Conservation (phyloP, 2,113 vertebrate species). For the Malaclemys terrapin region DNA sequence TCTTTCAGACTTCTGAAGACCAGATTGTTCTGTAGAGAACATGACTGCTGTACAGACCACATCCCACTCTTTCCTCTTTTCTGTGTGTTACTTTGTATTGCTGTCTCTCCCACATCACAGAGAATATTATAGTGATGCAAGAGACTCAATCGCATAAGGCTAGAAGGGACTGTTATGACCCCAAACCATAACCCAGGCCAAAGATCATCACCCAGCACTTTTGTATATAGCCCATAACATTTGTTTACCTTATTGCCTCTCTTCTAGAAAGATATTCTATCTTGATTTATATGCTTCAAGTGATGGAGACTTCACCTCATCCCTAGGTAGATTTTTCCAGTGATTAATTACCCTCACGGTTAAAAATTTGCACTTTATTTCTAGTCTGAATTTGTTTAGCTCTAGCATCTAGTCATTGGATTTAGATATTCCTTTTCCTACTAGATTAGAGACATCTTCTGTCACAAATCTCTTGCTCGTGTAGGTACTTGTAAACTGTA, state of each 20-base stretch:
- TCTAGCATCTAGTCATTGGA: not conserved
- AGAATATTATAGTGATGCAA: not conserved
- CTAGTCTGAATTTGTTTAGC: not conserved
- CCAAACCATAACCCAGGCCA: not conserved
- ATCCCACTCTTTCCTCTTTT: not conserved
- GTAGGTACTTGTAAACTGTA: not conserved
- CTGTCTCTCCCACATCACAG: not conserved
- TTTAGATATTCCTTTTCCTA: not conserved
- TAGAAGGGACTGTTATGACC: not conserved
- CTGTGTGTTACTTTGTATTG: not conserved
- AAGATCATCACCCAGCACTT: not conserved
- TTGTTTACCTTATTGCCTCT: not conserved
- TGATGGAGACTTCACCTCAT: not conserved
- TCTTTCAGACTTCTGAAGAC: not conserved
- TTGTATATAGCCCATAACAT: not conserved
- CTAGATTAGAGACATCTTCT: not conserved
- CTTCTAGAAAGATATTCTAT: not conserved
- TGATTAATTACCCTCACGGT: not conserved
- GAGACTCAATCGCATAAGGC: not conserved
- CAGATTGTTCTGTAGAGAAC: not conserved
- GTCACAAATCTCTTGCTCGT: accelerated
- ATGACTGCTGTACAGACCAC: not conserved
- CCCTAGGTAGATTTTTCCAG: not conserved
- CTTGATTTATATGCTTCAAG: not conserved
- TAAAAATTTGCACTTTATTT: not conserved